Conservation (phyloP, 2,888 invertebrate genomes). For the Lomographa bimaculata region DNA sequence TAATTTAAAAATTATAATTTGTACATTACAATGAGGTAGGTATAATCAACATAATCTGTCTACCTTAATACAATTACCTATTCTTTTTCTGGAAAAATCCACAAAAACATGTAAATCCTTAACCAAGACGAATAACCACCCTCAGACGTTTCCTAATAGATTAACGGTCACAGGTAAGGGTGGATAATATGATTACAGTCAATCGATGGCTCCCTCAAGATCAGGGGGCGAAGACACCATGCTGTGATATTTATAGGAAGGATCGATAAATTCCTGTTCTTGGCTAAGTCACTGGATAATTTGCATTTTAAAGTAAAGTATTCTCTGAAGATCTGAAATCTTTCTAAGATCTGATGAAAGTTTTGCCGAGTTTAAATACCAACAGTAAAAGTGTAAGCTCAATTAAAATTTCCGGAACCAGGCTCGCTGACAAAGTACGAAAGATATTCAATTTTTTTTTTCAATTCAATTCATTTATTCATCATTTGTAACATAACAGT, state of each 20-base stretch:
- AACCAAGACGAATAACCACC: constrained; percentile 47
- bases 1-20: no score
- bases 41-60: no score
- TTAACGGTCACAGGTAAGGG: constrained; percentile 64
- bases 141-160: constrained; percentile 54
- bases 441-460: no score
- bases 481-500: no score
- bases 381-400: no score
- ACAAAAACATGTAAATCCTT: constrained; percentile 30
- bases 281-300: constrained; percentile 6
- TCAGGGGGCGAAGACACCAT: constrained; percentile 48
- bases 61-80: neutral
- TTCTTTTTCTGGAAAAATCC: neutral
- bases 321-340: no score
- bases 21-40: no score
- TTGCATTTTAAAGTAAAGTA: constrained; percentile 11
- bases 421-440: no score
- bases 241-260: constrained; percentile 63
- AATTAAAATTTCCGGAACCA: no score
- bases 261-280: constrained; percentile 25
- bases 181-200: constrained; percentile 71
- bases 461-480: no score
- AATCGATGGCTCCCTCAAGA: constrained; percentile 69
- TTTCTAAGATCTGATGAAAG: no score
- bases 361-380: no score